Base-by-base conservation (phyloP, 2,113 vertebrate genomes). In the Argyrosomus japonicus region DNA sequence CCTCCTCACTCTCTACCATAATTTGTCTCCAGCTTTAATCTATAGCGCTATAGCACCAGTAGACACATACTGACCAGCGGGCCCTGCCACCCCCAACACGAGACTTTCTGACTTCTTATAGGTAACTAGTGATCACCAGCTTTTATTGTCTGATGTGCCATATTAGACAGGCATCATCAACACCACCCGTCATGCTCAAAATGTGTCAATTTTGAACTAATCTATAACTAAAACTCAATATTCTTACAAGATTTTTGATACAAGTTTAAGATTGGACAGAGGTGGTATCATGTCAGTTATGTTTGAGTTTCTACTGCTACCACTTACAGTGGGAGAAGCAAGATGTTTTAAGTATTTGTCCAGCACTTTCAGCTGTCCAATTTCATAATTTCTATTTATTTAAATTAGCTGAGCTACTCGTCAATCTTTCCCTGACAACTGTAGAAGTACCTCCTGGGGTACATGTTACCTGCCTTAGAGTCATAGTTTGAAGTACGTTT, bases 21-120 rank as follows among this genome's bases (percentile, higher is more conserved):
- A 32, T 81, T 40, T 80, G 25, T 77, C 57, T 79, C 70, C 29
- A 27, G 63, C n/a, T 56, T 21, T 48, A n/a, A 54, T 77, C 32
- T 60, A 4, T 13, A 78, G 64, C 19, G 3, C 51, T 29, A 13
- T 21, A 53, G n/a, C 79, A 63, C 43, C 76, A 47, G 80, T 13
- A 23, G 48, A 40, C 32, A 36, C 54, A 17, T 18, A 23, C 32
- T 79, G 60, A 67, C 50, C 58, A 73, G 61, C 43, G 69, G 68
- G 25, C 14, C 48, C 54, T 25, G 65, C 23, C 43, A 32, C 4
- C n/a, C 17, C 43, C 51, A 61, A n/a, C 40, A 27, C 47, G 5
- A 0, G 6, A 3, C 27, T 17, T 75, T 40, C 25, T 14, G 64
- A 17, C 50, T 62, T 84, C 15, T n/a, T 62, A 18, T 23, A 8